A percentile compares a stretch with the other conserved stretches of the same genome.
Evolutionary conservation across 1,140 invertebrate species (phyloP).

Genomic region (Planococcus citri): DNA sequence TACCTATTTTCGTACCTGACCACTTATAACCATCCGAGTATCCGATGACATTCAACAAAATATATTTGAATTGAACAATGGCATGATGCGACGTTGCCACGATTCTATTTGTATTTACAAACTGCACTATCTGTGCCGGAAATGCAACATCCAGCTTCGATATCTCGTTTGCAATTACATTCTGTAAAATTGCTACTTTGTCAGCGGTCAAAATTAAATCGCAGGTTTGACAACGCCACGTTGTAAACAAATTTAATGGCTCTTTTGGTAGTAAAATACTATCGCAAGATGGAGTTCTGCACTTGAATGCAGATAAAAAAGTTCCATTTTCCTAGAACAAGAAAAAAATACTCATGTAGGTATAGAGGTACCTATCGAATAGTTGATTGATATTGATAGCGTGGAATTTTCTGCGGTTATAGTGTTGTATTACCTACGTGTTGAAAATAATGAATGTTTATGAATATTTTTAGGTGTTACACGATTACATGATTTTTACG

Average conservation of each 20-base stretch:
- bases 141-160: not conserved
- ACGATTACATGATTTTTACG: too few relatives aligned
- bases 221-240: conserved; percentile 41
- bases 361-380: too few relatives aligned
- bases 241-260: conserved; percentile 33
- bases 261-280: conserved; percentile 36
- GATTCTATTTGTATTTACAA: not conserved
- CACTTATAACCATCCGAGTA: not conserved
- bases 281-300: conserved; percentile 34
- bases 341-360: too few relatives aligned
- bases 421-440: too few relatives aligned
- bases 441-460: too few relatives aligned
- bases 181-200: conserved; percentile 28
- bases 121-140: not conserved
- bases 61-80: conserved; percentile 1
- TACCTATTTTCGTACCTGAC: not conserved
- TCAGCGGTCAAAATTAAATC: conserved; percentile 33
- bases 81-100: not conserved
- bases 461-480: too few relatives aligned
- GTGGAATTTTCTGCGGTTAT: too few relatives aligned
- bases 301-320: conserved; percentile 38
- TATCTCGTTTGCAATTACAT: not conserved
- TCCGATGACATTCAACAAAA: not conserved
- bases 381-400: too few relatives aligned
- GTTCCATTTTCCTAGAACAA: conserved; percentile 34